Conservation (phyloP, 2,888 invertebrate species). For the Hylaea fasciaria region DNA sequence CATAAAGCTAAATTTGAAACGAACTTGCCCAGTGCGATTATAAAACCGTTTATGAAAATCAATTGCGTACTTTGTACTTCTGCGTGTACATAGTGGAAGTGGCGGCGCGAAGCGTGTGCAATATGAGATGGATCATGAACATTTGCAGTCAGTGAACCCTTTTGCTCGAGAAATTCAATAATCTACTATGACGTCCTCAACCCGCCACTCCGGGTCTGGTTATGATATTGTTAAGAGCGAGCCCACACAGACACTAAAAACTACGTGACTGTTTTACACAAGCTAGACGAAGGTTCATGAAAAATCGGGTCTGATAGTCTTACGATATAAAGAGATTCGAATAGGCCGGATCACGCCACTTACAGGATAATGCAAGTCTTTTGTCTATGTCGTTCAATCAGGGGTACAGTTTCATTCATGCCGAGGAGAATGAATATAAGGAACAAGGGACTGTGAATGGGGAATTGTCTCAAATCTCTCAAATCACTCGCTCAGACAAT, state of each 20-base stretch:
- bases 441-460: conserved; percentile 51
- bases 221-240: conserved; percentile 69
- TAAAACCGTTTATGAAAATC: not conserved
- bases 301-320: conserved; percentile 63
- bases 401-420: conserved; percentile 58
- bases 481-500: conserved; percentile 42
- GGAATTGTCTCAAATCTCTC: conserved; percentile 46
- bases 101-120: conserved; percentile 16
- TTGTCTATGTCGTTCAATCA: conserved; percentile 68
- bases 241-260: conserved; percentile 64
- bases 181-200: conserved; percentile 48
- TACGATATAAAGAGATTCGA: conserved; percentile 64
- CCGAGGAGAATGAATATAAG: conserved; percentile 52
- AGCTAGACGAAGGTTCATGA: conserved; percentile 56
- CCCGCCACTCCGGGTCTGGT: conserved; percentile 53
- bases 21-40: not conserved
- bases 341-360: conserved; percentile 66
- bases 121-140: conserved; percentile 47
- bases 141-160: conserved; percentile 58
- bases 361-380: conserved; percentile 66
- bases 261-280: conserved; percentile 73
- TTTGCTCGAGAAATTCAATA: conserved; percentile 66
- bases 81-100: not conserved
- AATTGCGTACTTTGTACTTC: no score
- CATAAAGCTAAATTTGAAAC: not conserved